These are phyloP conservation scores for Parazoanthus swiftii DNA, from an alignment of 92 coral and sea anemone genomes.

Conservation along the genomic window DNA sequence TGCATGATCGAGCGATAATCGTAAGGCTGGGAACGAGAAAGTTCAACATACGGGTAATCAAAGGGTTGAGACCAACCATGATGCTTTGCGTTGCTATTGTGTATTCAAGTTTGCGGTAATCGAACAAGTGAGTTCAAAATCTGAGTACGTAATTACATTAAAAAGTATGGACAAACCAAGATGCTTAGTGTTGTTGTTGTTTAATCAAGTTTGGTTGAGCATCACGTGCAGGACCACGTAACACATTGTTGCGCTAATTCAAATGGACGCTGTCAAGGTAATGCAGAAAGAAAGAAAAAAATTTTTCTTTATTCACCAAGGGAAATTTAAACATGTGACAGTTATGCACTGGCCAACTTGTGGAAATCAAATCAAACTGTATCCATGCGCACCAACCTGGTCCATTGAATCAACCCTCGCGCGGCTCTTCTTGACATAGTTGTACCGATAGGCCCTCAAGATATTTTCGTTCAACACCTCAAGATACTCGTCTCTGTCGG, in stretches of 20 bases:
- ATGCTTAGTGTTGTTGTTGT: background rate
- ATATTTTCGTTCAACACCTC: slow-evolving; percentile 65
- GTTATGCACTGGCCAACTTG: too few relatives aligned
- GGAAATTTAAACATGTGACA: too few relatives aligned
- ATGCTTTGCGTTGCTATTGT: too few relatives aligned
- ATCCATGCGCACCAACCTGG: slow-evolving; percentile 54
- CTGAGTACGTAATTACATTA: too few relatives aligned
- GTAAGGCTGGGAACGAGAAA: slow-evolving; percentile 53
- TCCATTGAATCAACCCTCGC: slow-evolving; percentile 52
- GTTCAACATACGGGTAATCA: background rate
- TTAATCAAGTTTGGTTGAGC: background rate
- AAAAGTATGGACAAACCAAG: too few relatives aligned
- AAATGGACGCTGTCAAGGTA: too few relatives aligned
- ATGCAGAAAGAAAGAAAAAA: too few relatives aligned
- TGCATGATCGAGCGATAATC: slow-evolving; percentile 82
- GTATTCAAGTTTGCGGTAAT: background rate
- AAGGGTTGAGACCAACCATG: too few relatives aligned
- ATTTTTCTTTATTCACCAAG: too few relatives aligned
- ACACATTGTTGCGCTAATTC: too few relatives aligned
- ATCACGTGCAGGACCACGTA: too few relatives aligned
- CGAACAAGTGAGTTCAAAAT: background rate
- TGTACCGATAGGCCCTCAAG: slow-evolving; percentile 45
- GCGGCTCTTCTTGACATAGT: slow-evolving; percentile 55
- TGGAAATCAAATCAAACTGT: too few relatives aligned
- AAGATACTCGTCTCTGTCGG: slow-evolving; percentile 76